Conservation (phyloP, 2,113 vertebrate genomes). For the Zosterops japonicus region DNA sequence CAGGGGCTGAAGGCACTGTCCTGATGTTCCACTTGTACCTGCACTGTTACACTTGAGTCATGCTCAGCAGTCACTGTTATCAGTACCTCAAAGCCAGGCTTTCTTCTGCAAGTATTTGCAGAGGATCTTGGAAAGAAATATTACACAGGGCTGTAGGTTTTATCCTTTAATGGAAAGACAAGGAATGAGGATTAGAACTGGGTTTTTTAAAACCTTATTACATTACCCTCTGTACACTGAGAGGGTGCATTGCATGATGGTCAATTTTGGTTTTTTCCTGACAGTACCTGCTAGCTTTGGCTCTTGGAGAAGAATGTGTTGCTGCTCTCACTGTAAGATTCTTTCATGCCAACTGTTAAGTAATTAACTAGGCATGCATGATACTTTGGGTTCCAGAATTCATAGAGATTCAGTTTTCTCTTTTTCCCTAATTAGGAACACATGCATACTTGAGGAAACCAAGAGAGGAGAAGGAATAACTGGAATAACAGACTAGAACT, state of each 20-base stretch:
- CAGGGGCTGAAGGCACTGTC: neutral
- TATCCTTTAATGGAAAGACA: slow-evolving; percentile 54
- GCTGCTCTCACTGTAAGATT: neutral
- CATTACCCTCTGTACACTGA: neutral
- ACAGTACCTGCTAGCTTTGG: neutral
- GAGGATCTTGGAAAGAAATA: neutral
- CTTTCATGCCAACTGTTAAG: slow-evolving; percentile 16
- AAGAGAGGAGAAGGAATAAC: neutral
- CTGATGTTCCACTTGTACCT: neutral
- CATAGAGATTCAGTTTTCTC: neutral
- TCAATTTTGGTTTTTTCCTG: neutral
- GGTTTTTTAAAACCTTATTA: neutral
- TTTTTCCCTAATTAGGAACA: neutral
- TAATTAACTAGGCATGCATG: neutral
- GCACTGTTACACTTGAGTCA: neutral
- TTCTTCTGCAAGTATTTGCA: neutral
- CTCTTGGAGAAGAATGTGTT: neutral
- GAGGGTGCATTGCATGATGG: neutral
- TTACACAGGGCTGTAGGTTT: neutral
- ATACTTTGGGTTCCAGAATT: neutral
- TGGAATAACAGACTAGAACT: neutral
- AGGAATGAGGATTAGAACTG: neutral
- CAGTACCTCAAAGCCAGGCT: neutral
- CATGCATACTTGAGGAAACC: neutral
- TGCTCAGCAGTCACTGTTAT: neutral